Percentiles rank a stretch among this genome's conserved stretches.
Evolutionary conservation across 2,888 invertebrate genomes (phyloP).

Genomic region (Lissocephala sabroskyi): DNA sequence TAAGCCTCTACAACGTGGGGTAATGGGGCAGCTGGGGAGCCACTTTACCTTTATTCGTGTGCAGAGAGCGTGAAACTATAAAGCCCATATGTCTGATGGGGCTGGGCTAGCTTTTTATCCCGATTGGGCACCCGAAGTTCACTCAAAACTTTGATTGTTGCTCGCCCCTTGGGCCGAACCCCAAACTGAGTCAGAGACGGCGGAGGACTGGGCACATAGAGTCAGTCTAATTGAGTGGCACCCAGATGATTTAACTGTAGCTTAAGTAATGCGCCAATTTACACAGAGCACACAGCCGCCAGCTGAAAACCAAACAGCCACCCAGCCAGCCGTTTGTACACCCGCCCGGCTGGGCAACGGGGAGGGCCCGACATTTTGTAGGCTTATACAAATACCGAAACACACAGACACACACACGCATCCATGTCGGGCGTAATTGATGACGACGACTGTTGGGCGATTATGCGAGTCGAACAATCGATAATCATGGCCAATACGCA

Average conservation of each 20-base stretch:
- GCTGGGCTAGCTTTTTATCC: too few species aligned
- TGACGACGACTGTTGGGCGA: slow-evolving; percentile 36
- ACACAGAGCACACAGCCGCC: slow-evolving; percentile 9
- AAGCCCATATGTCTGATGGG: too few species aligned
- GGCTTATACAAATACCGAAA: slow-evolving; percentile 11
- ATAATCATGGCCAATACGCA: slow-evolving; percentile 21
- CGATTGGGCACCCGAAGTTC: too few species aligned
- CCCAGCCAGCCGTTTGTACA: slow-evolving; percentile 6
- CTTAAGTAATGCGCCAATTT: slow-evolving; percentile 26
- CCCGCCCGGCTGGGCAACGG: neutral
- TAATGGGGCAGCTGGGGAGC: too few species aligned
- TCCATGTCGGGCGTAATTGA: slow-evolving; percentile 15
- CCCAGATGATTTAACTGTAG: slow-evolving; percentile 25
- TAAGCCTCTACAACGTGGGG: slow-evolving; percentile 5
- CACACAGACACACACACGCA: neutral
- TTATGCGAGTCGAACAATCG: slow-evolving; percentile 44
- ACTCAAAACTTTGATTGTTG: too few species aligned
- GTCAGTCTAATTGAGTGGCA: slow-evolving; percentile 24
- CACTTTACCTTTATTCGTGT: too few species aligned
- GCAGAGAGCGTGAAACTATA: too few species aligned
- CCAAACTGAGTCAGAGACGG: too few species aligned
- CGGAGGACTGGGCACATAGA: too few species aligned
- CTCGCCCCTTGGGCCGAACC: too few species aligned
- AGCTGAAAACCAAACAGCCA: slow-evolving; percentile 1
- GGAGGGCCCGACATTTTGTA: slow-evolving; percentile 23